phyloP scores from a whole-genome alignment of 2,797 vertebrate species.

The Bovichtus variegatus region DNA sequence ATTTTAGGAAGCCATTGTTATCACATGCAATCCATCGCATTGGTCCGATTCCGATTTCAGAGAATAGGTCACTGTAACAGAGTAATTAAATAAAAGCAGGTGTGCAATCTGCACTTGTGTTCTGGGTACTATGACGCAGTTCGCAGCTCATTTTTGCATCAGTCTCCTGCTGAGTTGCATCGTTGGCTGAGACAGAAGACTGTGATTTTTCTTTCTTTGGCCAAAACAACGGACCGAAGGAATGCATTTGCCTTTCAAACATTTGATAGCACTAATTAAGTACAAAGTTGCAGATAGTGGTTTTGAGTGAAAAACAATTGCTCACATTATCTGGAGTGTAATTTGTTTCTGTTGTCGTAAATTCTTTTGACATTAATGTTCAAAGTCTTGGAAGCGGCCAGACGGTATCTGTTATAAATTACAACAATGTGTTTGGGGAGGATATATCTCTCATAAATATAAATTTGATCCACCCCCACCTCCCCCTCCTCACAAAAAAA shows the following conservation, averaged over 20 bases:
- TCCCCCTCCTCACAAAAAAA: conserved; percentile 30
- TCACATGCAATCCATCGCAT: background rate
- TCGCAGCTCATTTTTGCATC: conserved; percentile 23
- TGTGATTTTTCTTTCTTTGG: conserved; percentile 25
- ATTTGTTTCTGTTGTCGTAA: conserved; percentile 76
- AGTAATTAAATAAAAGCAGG: conserved; percentile 17
- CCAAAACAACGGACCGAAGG: conserved; percentile 36
- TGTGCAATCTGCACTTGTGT: conserved; percentile 7
- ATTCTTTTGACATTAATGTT: conserved; percentile 81
- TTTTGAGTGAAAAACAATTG: conserved; percentile 68
- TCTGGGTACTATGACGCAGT: background rate
- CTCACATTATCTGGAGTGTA: conserved; percentile 64
- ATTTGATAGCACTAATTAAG: conserved; percentile 67
- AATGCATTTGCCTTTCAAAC: conserved; percentile 53
- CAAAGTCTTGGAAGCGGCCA: conserved; percentile 78
- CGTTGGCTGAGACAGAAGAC: conserved; percentile 36
- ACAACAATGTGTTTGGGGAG: conserved; percentile 75
- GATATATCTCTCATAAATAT: conserved; percentile 78
- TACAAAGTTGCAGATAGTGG: conserved; percentile 64
- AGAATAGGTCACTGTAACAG: conserved; percentile 25
- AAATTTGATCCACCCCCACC: conserved; percentile 57
- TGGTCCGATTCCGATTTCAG: too few relatives aligned
- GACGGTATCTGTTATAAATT: conserved; percentile 81
- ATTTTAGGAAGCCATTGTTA: conserved; percentile 46
- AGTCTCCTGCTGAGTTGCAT: conserved; percentile 17